These are phyloP conservation scores for Oncorhynchus nerka DNA, from an alignment of 2,113 vertebrate genomes.

Conservation along the genomic window DNA sequence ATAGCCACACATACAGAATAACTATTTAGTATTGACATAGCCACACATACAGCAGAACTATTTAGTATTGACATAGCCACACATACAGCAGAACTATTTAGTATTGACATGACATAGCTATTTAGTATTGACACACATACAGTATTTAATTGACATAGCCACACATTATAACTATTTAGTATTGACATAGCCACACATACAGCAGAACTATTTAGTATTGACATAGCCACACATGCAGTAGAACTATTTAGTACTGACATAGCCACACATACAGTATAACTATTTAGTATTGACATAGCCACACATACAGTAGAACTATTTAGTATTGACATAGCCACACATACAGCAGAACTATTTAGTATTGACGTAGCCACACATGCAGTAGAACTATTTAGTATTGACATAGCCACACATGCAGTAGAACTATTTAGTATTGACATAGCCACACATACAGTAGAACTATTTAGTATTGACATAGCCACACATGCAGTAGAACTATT, in stretches of 20 bases:
- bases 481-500: too few species aligned
- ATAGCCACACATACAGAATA: not conserved
- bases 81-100: too few species aligned
- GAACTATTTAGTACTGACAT: not conserved
- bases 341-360: too few species aligned
- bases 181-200: not conserved
- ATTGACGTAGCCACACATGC: not conserved
- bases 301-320: too few species aligned
- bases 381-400: too few species aligned
- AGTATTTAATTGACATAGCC: not conserved
- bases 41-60: not conserved
- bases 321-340: not conserved
- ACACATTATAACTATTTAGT: too few species aligned
- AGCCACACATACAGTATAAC: not conserved
- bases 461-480: not conserved
- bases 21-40: too few species aligned
- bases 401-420: not conserved
- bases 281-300: not conserved
- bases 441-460: not conserved
- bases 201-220: too few species aligned
- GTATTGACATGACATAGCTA: too few species aligned
- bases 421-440: too few species aligned
- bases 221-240: not conserved
- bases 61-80: not conserved
- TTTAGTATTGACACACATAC: too few species aligned